Percentiles rank a stretch among this genome's conserved stretches.
phyloP scores from a whole-genome alignment of 2,888 invertebrate genomes.

The Yponomeuta cagnagella region DNA sequence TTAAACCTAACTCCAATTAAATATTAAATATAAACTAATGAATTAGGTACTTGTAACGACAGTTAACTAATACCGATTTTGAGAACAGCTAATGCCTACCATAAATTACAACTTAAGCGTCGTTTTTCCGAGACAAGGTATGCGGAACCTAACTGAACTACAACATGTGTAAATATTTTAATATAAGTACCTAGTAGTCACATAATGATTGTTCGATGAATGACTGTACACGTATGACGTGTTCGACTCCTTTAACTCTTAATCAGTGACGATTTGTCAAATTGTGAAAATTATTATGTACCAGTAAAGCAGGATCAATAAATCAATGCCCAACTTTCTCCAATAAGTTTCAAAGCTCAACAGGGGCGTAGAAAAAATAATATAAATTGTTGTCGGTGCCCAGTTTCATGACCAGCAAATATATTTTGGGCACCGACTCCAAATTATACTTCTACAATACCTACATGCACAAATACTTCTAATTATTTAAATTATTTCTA shows the following conservation, averaged over 20 bases:
- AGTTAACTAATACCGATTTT: not conserved
- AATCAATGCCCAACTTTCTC: not conserved
- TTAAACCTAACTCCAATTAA: no score
- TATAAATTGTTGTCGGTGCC: no score
- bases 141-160: conserved; percentile 1
- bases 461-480: no score
- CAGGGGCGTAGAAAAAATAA: not conserved
- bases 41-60: no score
- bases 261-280: no score
- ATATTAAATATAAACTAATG: no score
- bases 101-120: not conserved
- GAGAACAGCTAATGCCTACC: not conserved
- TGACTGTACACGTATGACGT: not conserved
- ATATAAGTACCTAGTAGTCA: not conserved
- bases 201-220: not conserved
- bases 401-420: no score
- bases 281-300: no score
- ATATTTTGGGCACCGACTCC: no score
- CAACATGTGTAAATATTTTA: not conserved
- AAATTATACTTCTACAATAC: no score
- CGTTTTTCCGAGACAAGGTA: not conserved
- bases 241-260: not conserved
- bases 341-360: not conserved
- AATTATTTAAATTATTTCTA: no score
- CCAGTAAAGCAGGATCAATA: not conserved